Evolutionary conservation across 2,888 invertebrate genomes (phyloP), one percentile per base, ranked within the genome.

Genomic region (Thumatha senex): DNA sequence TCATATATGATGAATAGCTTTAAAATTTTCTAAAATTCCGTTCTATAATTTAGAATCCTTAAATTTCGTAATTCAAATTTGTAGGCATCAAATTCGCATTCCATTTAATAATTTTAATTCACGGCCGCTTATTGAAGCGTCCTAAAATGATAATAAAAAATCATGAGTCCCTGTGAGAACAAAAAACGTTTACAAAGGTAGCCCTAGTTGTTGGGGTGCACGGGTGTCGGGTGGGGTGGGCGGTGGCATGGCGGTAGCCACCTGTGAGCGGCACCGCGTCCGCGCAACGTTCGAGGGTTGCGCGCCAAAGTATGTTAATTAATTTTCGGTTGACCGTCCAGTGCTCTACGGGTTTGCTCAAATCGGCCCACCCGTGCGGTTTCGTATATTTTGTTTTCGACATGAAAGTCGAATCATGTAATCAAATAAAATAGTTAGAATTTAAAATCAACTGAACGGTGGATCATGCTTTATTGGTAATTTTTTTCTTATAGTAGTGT

Each of bases 231-330:
- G 10, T 14, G 35, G 42, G 46, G 75, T 69, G 76, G 77, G 72
- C 62, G 63, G 63, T 67, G 72, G 82, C 84, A 78, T 74, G 56
- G 63, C 68, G 56, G 9, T 2, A 5, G 11, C 31, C 31, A 24
- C 18, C 18, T 24, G 18, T 24, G 18, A 24, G 18, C 18, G 18
- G 60, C 56, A 56, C 63, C 68, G 72, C 67, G 73, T 66, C 63
- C 68, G 67, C 67, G 70, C 66, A 60, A 61, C 70, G 62, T 61
- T 48, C 65, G 81, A 83, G 87, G 89, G 88, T 86, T 83, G 82
- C 76, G 77, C 82, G 74, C 83, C 78, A 84, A 90, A 91, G 90
- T 90, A 90, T 90, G 91, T 91, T 91, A 91, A 91, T 91, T 90
- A 90, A 91, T 91, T 90, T 90, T 90, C 84, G 88, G 89, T 86